Evolutionary conservation across 2,888 invertebrate genomes (phyloP), one percentile per base, ranked within the genome.

Genomic region (Flabesymbios commensalis): DNA sequence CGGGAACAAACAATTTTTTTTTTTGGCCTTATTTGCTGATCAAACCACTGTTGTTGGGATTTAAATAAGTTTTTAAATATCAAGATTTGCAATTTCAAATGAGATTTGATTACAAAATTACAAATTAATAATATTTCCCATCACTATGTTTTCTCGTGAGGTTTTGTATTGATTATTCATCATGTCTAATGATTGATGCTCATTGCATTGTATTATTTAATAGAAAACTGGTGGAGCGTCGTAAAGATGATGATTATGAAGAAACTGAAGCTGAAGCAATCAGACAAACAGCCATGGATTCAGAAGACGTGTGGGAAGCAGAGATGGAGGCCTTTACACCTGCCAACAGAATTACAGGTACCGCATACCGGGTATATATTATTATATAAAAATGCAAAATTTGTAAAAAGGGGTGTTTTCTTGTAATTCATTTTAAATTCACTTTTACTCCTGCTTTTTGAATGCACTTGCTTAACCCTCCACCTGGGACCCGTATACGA

Each of bases 241-340:
- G 63, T 17, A 69, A 72, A 53, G 48, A 65, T 17, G 74, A 69
- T 2, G 69, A 71, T 26, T 59, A 60, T 31, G 68, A 71, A 28
- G 72, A 70, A 4, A 59, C 62, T 2, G 72, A 71, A 26, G 58
- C 49, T 5, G 74, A 75, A 2, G 61, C 61, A 4, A 51, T 64
- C 19, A 54, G 67, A 42, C 64, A 68, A 28, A 93, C 92, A 14
- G 90, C 91, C 0, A 90, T 91, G 78, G 95, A 96, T 82, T 87
- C 90, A 76, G 88, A 67, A 39, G 94, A 94, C 85, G 85, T 87
- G 0, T 87, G 88, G 70, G 85, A 83, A 59, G 89, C 90, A 65
- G 93, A 94, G 80, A 79, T 89, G 0, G 84, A 88, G 2, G 85
- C 87, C 71, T 94, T 94, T 80, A 83, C 87, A 76, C 86, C 88